Evolutionary conservation across 2,888 invertebrate genomes (phyloP).

Genomic region (Ariolimax columbianus): DNA sequence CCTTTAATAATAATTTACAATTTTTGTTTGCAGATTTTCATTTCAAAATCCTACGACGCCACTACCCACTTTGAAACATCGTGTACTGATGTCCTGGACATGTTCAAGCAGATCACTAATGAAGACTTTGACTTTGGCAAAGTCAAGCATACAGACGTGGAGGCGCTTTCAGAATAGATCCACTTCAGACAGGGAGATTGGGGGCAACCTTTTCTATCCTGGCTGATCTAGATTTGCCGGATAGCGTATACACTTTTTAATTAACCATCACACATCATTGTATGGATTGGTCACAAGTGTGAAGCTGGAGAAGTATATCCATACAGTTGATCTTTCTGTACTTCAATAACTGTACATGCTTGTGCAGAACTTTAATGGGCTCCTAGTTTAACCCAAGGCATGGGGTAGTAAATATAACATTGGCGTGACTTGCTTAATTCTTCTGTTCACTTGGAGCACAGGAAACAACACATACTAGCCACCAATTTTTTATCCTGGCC

Average conservation of each 20-base stretch:
- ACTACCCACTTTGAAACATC: slow-evolving; percentile 99
- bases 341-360: not conserved
- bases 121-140: slow-evolving; percentile 89
- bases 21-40: slow-evolving; percentile 89
- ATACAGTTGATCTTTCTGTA: not conserved
- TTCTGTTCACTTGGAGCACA: too few relatives aligned
- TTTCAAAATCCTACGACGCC: slow-evolving; percentile 98
- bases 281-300: not conserved
- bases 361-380: not conserved
- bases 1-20: not conserved
- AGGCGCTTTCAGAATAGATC: slow-evolving; percentile 40
- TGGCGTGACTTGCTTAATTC: too few relatives aligned
- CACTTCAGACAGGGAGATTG: too few relatives aligned
- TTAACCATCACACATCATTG: not conserved
- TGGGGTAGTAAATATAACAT: not conserved
- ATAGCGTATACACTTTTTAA: not conserved
- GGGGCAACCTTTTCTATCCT: not conserved
- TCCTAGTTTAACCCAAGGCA: not conserved
- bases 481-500: too few relatives aligned
- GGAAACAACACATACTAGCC: too few relatives aligned
- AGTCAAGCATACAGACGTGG: slow-evolving; percentile 54
- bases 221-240: not conserved
- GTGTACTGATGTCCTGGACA: slow-evolving; percentile 97
- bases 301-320: not conserved
- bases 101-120: slow-evolving; percentile 96